Evolutionary conservation across 2,888 invertebrate genomes (phyloP), one percentile per base, ranked within the genome.

Genomic region (Abrostola triplasia): DNA sequence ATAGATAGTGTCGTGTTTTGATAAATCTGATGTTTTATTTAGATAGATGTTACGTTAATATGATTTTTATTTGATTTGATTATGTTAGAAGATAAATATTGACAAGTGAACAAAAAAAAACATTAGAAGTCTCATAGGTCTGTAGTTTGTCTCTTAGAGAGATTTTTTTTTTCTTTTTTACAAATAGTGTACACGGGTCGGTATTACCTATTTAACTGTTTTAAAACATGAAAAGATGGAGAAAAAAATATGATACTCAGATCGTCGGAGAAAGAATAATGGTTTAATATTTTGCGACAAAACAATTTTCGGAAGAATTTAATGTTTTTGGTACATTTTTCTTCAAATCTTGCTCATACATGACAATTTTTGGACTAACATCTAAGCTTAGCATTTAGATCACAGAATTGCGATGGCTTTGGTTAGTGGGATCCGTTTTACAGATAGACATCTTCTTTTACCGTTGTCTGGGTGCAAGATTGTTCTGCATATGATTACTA

Each of bases 1-100:
- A 55, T 12, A 44, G 61, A 68, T 63, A 59, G 47, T 50, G 38
- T 65, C 7, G 9, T 61, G 48, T 67, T 61, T 65, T 57, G 64
- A 67, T 52, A 48, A 38, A 51, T 67, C 47, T 49, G 47, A 24
- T 57, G 1, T 51, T 40, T 49, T 36, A 49, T 54, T 57, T 47
- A 35, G 38, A 47, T 44, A 5, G 24, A 52, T 56, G 9, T 52
- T 50, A 44, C 37, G 36, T 47, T 41, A 41, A 5, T 47, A 0
- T 6, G 44, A 9, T 13, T 47, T 47, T 47, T 13, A 47, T 47
- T 47, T 2, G 44, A 10, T 8, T 40, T 5, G 10, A 40, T 40
- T 40, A 40, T 40, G 11, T 24, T 24, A 24, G 24, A 40, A 40
- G 5, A 10, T 40, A 40, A 40, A 10, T 10, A 5, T 9, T 40